Conservation (phyloP, 2,113 vertebrate genomes). For the Aix galericulata region DNA sequence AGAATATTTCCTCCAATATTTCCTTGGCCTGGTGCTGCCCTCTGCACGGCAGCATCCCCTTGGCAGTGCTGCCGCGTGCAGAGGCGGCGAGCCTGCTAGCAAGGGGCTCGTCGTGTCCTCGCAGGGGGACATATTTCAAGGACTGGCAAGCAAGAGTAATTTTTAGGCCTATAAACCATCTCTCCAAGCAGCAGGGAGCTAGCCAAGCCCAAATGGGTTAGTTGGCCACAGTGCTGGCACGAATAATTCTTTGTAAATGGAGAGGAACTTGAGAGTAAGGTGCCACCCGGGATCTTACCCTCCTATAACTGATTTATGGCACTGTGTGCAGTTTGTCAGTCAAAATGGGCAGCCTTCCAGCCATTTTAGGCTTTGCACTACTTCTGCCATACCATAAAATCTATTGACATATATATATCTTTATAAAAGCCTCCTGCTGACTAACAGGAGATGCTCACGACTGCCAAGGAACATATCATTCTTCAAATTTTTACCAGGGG, state of each 20-base stretch:
- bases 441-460: not conserved
- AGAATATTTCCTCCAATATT: not conserved
- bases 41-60: accelerated
- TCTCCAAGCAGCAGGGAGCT: conserved; percentile 20
- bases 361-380: conserved; percentile 44
- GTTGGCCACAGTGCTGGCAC: conserved; percentile 55
- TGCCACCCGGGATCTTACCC: conserved; percentile 59
- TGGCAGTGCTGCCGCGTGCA: accelerated
- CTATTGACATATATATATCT: conserved; percentile 32
- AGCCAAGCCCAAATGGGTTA: conserved; percentile 62
- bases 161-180: conserved; percentile 8
- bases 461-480: not conserved
- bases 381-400: conserved; percentile 61
- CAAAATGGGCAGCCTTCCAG: conserved; percentile 47
- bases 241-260: conserved; percentile 67
- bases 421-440: not conserved
- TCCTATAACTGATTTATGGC: conserved; percentile 59
- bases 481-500: not conserved
- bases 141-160: not conserved
- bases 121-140: not conserved
- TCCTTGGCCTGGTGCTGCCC: not conserved
- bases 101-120: not conserved
- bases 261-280: conserved; percentile 67
- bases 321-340: conserved; percentile 42
- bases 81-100: not conserved